Evolutionary conservation across 2,888 invertebrate species (phyloP), one percentile per base, ranked within the genome.

Genomic region (Pterostichus niger): DNA sequence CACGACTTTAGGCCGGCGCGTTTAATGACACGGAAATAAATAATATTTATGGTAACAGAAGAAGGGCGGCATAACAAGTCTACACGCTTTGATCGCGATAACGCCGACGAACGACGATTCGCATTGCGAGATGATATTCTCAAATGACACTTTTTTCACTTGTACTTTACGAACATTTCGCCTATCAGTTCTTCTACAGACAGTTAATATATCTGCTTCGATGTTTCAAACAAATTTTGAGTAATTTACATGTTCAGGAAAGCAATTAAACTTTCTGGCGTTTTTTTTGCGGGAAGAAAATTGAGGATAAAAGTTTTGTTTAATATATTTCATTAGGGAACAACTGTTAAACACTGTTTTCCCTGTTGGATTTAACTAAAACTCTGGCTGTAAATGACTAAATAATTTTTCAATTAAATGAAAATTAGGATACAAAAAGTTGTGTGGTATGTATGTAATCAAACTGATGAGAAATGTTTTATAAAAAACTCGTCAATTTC

Each of bases 1-100:
- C 15, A 54, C 54, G 54, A 54, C 54, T 54, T 54, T 54, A 54
- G 54, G 15, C 54, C 54, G 54, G 54, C 54, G 10, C 54, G 54
- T 54, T 54, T 54, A 54, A 54, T 54, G 54, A 54, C 7, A 54
- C 54, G 54, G n/a, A 54, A 54, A 54, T 54, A 54, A 54, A 54
- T 54, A 54, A 54, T 54, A 54, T 54, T 54, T 54, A 54, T 54
- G 54, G 54, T 54, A 54, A 54, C 3, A 0, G 54, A 15, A 54
- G 54, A 54, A 3, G 54, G 11, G 7, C 7, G 13, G 54, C 54
- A 54, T 54, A 54, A 54, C 54, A 54, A 54, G 5, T n/a, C 54
- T 54, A 15, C 13, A 6, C 54, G 54, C 54, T 54, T 54, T 54
- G 11, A 54, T 54, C 54, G 15, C 54, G 54, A 54, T 54, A 54